Evolutionary conservation across 2,888 invertebrate genomes (phyloP).

Genomic region (Halictus ligatus): DNA sequence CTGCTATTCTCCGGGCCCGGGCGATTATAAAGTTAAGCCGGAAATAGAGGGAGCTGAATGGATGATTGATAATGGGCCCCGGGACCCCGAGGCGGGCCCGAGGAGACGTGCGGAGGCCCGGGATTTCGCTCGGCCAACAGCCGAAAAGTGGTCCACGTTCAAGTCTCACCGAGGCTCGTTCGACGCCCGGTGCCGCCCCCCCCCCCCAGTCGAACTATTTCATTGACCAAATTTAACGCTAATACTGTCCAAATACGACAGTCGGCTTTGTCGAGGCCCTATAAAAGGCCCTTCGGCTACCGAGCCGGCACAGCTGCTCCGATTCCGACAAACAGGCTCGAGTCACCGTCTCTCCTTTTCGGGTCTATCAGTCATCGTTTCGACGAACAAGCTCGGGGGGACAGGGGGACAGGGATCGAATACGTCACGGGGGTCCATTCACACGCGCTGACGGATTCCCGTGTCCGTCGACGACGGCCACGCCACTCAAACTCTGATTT

Average conservation of each 20-base stretch:
- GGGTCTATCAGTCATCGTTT: constrained; percentile 77
- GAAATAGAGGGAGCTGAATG: constrained; percentile 62
- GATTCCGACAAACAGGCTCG: constrained; percentile 76
- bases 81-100: not conserved
- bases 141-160: constrained; percentile 15
- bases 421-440: constrained; percentile 78
- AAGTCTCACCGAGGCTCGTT: constrained; percentile 27
- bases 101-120: not conserved
- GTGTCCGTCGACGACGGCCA: constrained; percentile 62
- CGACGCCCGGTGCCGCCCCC: constrained; percentile 12
- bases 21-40: constrained; percentile 58
- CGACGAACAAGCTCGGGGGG: constrained; percentile 45
- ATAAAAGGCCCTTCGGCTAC: constrained; percentile 64
- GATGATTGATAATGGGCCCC: constrained; percentile 60
- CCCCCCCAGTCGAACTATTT: constrained; percentile 72
- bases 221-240: constrained; percentile 82
- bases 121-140: not conserved
- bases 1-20: constrained; percentile 51
- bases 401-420: constrained; percentile 62
- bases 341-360: constrained; percentile 72
- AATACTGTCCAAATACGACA: constrained; percentile 82
- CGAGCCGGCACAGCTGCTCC: constrained; percentile 71
- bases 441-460: constrained; percentile 43
- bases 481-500: constrained; percentile 64
- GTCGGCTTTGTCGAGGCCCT: constrained; percentile 71